Base-by-base conservation (phyloP, 2,113 vertebrate species). In the Pachyramphus minor region DNA sequence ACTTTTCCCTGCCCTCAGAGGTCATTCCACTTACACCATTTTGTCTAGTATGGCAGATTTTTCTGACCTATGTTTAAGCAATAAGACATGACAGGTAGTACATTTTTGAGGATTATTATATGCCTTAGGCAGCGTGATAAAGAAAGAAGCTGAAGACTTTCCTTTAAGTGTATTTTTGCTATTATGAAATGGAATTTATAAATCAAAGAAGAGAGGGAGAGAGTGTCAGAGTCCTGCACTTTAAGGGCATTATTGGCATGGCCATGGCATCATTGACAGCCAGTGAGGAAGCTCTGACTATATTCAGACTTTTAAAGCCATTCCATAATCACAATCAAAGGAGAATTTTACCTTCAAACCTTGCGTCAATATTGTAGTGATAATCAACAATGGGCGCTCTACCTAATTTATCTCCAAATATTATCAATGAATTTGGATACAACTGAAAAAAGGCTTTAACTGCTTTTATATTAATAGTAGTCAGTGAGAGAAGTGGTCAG, bases 101-200 rank as follows among this genome's bases (percentile, higher is more conserved):
- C 88, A 77, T 95, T 97, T 97, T 82, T 73, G 69, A 86, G 60
- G 35, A 90, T 92, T 97, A 96, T 96, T 96, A 93, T 42, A 91
- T 88, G 35, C 42, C 78, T 94, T 78, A 44, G 67, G 23, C 82
- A 25, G 68, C 58, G 59, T 67, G 73, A 86, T 60, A 88, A 95
- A 39, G 72, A 27, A 93, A 88, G 78, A 95, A 81, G 23, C 28
- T 73, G 77, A 80, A 95, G 42, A 75, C 24, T 84, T 95, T 52
- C 33, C 44, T 89, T 69, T 67, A 94, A 89, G 53, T 88, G 91
- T 79, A n/a, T 90, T 95, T 93, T 95, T 92, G 64, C 45, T 88
- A 67, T 91, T 94, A 88, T 68, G 62, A 88, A 91, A 94, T 79
- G 39, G 75, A 96, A 94, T 89, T 96, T 93, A 86, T 90, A 95